Conservation (phyloP, 2,797 vertebrate genomes). For the Peromyscus eremicus region DNA sequence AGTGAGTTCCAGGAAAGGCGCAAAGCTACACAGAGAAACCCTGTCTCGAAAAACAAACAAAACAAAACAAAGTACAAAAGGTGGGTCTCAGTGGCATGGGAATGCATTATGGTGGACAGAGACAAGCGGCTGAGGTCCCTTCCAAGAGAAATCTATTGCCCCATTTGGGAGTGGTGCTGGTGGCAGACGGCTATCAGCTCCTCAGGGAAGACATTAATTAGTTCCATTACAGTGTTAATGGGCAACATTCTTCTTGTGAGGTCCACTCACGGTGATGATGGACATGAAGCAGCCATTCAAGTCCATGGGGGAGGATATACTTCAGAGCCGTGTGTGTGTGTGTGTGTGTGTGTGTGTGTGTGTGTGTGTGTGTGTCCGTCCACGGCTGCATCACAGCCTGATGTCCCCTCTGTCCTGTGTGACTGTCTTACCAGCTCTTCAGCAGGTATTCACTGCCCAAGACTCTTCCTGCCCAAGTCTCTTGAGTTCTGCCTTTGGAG, state of each 20-base stretch:
- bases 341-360: not conserved
- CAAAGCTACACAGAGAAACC: no score
- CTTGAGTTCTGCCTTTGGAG: not conserved
- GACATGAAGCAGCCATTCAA: not conserved
- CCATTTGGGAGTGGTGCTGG: not conserved
- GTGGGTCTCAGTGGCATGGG: not conserved
- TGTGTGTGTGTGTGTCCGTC: fast-evolving
- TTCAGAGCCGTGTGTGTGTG: not conserved
- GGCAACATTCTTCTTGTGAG: not conserved
- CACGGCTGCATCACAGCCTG: not conserved
- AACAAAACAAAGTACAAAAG: not conserved
- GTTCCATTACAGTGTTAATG: fast-evolving
- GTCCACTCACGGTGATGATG: fast-evolving
- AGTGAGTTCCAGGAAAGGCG: no score
- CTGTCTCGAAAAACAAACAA: no score
- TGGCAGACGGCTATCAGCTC: not conserved
- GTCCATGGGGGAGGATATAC: not conserved
- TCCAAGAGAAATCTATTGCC: not conserved
- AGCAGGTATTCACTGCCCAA: not conserved
- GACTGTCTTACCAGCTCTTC: not conserved
- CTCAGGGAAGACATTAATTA: not conserved
- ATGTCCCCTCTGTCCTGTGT: not conserved
- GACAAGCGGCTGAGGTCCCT: not conserved
- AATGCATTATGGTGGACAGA: not conserved
- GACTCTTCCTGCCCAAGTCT: not conserved